These are phyloP conservation scores for Musca vetustissima DNA, from an alignment of 1,140 invertebrate genomes.

Conservation along the genomic window DNA sequence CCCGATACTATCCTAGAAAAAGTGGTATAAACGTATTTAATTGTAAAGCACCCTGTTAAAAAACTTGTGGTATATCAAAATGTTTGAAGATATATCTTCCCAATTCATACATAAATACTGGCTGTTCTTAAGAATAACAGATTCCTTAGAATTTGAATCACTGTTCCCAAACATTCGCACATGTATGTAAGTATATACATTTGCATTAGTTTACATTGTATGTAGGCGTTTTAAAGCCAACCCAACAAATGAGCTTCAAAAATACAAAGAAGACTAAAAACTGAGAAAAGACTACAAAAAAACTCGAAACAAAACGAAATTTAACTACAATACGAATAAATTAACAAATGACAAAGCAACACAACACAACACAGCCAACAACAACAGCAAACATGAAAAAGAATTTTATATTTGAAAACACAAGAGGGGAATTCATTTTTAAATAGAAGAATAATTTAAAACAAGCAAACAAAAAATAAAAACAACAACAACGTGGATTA, in stretches of 20 bases:
- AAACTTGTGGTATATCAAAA: too few relatives aligned
- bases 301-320: slow-evolving; percentile 12
- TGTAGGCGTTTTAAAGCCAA: not conserved
- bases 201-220: not conserved
- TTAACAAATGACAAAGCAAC: slow-evolving; percentile 17
- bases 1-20: too few relatives aligned
- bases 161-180: not conserved
- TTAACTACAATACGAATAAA: slow-evolving; percentile 3
- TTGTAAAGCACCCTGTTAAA: too few relatives aligned
- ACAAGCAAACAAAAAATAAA: too few relatives aligned
- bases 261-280: slow-evolving; percentile 5
- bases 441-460: too few relatives aligned
- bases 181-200: not conserved
- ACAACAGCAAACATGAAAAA: slow-evolving; percentile 11
- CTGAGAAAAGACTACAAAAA: not conserved
- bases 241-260: not conserved
- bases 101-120: too few relatives aligned
- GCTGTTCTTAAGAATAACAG: too few relatives aligned
- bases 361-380: slow-evolving; percentile 26
- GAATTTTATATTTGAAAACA: not conserved
- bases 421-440: too few relatives aligned
- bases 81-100: too few relatives aligned
- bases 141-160: not conserved
- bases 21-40: too few relatives aligned
- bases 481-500: too few relatives aligned